Evolutionary conservation across 2,113 vertebrate species (phyloP).

Genomic region (Vireo altiloquus): DNA sequence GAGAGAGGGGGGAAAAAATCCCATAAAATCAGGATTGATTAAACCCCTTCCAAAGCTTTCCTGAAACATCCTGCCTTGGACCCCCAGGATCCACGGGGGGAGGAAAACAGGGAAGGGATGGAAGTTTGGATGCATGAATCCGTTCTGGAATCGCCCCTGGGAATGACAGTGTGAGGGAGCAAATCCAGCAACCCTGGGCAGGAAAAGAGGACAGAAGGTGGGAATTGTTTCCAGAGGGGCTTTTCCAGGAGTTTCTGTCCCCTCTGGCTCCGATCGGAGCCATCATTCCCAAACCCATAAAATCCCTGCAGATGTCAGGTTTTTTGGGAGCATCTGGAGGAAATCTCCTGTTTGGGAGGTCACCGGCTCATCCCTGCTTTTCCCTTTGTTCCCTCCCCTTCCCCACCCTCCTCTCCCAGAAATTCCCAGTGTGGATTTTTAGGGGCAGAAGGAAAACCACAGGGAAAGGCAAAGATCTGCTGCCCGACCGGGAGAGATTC

Average conservation of each 20-base stretch:
- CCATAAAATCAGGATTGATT: background rate
- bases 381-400: background rate
- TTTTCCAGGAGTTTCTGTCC: background rate
- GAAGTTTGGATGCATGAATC: fast-evolving
- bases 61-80: background rate
- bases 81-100: fast-evolving
- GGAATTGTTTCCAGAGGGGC: background rate
- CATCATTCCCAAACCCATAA: background rate
- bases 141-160: background rate
- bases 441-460: background rate
- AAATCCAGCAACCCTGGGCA: background rate
- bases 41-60: background rate
- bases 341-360: background rate
- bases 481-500: background rate
- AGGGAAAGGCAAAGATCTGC: background rate
- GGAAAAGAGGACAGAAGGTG: background rate
- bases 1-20: background rate
- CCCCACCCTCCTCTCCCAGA: too few relatives aligned
- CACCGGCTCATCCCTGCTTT: background rate
- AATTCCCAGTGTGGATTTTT: background rate
- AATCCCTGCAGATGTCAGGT: background rate
- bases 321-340: background rate
- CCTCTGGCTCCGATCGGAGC: background rate
- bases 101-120: background rate
- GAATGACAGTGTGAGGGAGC: background rate